phyloP scores from a whole-genome alignment of 2,113 vertebrate species.

The Nycticebus coucang region DNA sequence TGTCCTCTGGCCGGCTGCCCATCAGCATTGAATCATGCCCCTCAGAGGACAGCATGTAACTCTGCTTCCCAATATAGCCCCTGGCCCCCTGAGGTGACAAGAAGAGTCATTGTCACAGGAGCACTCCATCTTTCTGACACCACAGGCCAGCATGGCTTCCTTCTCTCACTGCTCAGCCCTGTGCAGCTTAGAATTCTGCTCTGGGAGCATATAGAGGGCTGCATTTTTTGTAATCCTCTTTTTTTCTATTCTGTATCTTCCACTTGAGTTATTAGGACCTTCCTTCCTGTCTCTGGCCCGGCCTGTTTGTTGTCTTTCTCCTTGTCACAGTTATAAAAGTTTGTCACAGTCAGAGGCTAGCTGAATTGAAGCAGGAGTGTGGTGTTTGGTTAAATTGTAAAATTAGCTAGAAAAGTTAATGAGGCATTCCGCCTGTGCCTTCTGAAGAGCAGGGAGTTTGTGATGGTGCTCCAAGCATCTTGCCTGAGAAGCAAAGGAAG shows the following conservation, averaged over 20 bases:
- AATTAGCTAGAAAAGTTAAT: constrained; percentile 79
- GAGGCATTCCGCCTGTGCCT: constrained; percentile 69
- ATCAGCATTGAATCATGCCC: constrained; percentile 48
- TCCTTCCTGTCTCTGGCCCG: neutral
- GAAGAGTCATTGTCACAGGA: constrained; percentile 1
- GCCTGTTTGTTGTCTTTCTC: neutral
- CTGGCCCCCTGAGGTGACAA: neutral
- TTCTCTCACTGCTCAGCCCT: neutral
- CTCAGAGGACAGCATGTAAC: constrained; percentile 53
- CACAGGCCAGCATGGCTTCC: neutral
- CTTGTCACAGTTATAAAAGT: neutral
- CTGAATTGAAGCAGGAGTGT: constrained; percentile 26
- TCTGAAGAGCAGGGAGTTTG: constrained; percentile 67
- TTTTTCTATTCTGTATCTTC: neutral
- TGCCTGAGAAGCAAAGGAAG: constrained; percentile 32
- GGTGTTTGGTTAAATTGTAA: constrained; percentile 77
- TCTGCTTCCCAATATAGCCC: constrained; percentile 48
- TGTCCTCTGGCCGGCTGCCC: neutral
- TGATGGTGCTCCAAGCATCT: constrained; percentile 53
- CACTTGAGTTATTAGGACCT: neutral
- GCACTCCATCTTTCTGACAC: neutral
- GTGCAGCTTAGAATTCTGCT: neutral
- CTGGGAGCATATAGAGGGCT: neutral
- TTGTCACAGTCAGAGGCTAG: constrained; percentile 54
- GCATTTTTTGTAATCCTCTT: neutral